Evolutionary conservation across 2,113 vertebrate species (phyloP), one percentile per base, ranked within the genome.

Genomic region (Malurus elegans): DNA sequence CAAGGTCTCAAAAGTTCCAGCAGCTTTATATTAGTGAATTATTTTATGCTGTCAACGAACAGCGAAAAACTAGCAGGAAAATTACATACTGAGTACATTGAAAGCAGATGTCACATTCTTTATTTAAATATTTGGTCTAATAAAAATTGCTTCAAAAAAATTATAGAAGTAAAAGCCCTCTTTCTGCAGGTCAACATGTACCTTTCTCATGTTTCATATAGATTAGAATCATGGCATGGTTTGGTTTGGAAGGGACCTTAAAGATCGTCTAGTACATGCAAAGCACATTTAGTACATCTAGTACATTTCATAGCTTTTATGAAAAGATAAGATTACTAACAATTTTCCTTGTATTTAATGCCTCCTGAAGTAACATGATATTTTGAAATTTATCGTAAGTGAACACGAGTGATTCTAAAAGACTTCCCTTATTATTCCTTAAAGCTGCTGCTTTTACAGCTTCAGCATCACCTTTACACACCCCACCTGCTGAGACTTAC

Each of bases 31-130:
- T 14, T 29, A 12, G n/a, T 42, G 65, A 76, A 92, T 57, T 86
- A 78, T 65, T 90, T 96, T 81, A 94, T 73, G 71, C 79, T 92
- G 65, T 29, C 64, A 94, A 79, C 72, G 32, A 75, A 78, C 70
- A 57, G 72, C 76, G 79, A 89, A 90, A 86, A 96, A 29, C 19
- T 54, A n/a, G 19, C 8, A 40, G 10, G 16, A 34, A 93, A 92
- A 75, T 66, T 28, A 86, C 44, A 56, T 6, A 65, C 15, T 44
- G 32, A 29, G 20, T 28, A 88, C 19, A 38, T 14, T 51, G 42
- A 64, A 17, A 69, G 45, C 51, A 86, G 38, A 75, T 44, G 18
- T 19, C 28, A 20, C 36, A 17, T 2, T 20, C 9, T 28, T 81
- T 74, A 84, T 26, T 73, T 72, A 76, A 94, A 66, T 42, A 91